Conservation (phyloP, 2,797 vertebrate species). For the Mycteria americana region DNA sequence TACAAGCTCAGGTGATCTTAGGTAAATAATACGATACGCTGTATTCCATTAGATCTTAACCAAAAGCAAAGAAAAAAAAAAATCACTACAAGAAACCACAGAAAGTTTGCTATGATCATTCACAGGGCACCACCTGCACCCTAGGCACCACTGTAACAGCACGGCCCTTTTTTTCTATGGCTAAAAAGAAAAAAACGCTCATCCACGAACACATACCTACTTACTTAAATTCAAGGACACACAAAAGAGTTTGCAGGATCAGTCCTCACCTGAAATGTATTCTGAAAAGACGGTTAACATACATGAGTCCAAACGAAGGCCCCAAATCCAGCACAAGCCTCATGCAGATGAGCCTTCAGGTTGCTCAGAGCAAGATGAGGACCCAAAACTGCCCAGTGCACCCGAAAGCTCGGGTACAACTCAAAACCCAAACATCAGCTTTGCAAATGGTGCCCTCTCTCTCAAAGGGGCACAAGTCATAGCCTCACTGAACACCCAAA, state of each 20-base stretch:
- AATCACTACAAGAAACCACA: background rate
- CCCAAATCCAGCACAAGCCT: background rate
- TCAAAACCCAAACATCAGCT: background rate
- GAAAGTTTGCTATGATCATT: background rate
- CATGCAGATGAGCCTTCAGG: rapidly evolving
- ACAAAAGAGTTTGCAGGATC: background rate
- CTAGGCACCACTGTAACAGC: background rate
- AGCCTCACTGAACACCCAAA: background rate
- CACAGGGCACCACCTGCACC: background rate
- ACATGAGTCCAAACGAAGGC: background rate
- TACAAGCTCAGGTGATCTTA: background rate
- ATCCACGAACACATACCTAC: background rate
- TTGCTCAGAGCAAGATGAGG: rapidly evolving
- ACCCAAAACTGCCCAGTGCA: background rate
- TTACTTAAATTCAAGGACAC: background rate
- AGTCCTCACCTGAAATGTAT: rapidly evolving
- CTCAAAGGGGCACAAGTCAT: background rate
- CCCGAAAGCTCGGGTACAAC: background rate
- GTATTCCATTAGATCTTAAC: background rate
- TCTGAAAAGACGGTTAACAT: rapidly evolving
- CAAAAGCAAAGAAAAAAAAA: background rate
- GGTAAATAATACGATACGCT: background rate
- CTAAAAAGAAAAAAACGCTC: background rate
- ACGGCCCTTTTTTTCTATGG: rapidly evolving
- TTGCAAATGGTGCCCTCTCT: background rate